Base-by-base conservation (phyloP, 2,797 vertebrate genomes). In the Tenualosa ilisha region DNA sequence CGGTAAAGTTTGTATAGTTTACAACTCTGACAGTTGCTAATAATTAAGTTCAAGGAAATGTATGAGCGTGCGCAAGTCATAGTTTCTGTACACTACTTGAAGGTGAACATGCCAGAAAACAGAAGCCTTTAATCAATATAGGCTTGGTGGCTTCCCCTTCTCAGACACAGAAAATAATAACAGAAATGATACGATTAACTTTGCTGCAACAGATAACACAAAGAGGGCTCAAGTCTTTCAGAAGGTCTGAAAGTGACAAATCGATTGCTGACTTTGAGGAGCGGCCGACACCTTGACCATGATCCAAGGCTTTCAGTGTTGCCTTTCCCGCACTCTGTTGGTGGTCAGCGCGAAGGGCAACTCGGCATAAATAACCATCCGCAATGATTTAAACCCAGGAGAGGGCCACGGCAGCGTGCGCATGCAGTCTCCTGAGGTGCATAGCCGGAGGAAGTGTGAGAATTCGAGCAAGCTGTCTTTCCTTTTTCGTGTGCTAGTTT, bases 311-410 rank as follows among this genome's bases (percentile, higher is more conserved):
- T 46, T 24, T 84, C 84, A 51, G 22, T 26, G 81, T 12, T 82
- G 50, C 40, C 8, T 56, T 81, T 49, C 81, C 54, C 63, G 40
- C 72, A 46, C 72, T 79, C 37, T 61, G 68, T 87, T 43, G 86
- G 72, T 87, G 83, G 86, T 75, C 84, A 81, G 53, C 40, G 86
- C 61, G 26, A 72, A 53, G 81, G 65, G 26, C 61, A 85, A 83
- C 49, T 56, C 54, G 46, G 83, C 86, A 43, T 84, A 84, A 46
- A 81, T 81, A 81, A 85, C 72, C 72, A 22, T 43, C 20, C 72
- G 37, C 37, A 79, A 43, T 79, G 72, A 79, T 79, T 79, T 79
- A 79, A 79, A 79, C 72, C 37, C 37, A 6, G 31, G 68, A 31
- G 68, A 40, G 31, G 68, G 37, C 72, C 40, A 20, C 72, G 37